Evolutionary conservation across 2,113 vertebrate genomes (phyloP).

Genomic region (Procavia capensis): DNA sequence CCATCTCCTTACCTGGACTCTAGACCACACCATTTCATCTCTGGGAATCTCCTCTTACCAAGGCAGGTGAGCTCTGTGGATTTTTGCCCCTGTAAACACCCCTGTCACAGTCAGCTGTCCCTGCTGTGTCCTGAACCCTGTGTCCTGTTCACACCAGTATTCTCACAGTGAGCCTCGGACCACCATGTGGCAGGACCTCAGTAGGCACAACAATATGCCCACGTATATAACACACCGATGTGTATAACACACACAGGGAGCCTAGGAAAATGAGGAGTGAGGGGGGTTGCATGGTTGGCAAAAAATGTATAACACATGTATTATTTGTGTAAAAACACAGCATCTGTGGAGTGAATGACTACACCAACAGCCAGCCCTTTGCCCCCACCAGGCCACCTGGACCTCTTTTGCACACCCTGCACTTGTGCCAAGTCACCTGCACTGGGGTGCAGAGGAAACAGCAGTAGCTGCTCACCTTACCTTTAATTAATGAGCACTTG

Average conservation of each 20-base stretch:
- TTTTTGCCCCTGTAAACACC: background rate
- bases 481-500: background rate
- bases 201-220: background rate
- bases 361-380: background rate
- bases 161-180: background rate
- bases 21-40: background rate
- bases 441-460: background rate
- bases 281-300: too few relatives aligned
- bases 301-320: too few relatives aligned
- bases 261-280: too few relatives aligned
- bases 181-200: fast-evolving
- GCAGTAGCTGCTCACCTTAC: too few relatives aligned
- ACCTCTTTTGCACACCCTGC: background rate
- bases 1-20: background rate
- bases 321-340: too few relatives aligned
- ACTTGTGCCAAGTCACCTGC: background rate
- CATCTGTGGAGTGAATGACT: background rate
- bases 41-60: background rate
- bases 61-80: background rate
- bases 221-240: too few relatives aligned
- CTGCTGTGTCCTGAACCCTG: fast-evolving
- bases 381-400: background rate
- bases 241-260: too few relatives aligned
- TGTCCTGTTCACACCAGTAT: background rate
- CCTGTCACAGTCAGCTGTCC: background rate